Evolutionary conservation across 53 echinoderm and acorn worm species (phyloP).

Genomic region (Paracentrotus lividus): DNA sequence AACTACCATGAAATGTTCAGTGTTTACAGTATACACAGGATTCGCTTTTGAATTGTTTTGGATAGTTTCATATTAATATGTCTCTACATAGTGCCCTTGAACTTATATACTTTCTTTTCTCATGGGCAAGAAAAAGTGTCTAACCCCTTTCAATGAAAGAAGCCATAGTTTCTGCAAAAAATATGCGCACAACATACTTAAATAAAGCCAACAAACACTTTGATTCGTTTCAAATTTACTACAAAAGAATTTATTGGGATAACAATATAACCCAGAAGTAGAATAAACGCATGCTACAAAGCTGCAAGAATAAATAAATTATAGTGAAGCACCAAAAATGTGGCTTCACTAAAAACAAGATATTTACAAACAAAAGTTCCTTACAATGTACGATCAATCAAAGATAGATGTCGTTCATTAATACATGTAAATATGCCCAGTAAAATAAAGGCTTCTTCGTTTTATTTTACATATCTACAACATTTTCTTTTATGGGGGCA

Average conservation of each 20-base stretch:
- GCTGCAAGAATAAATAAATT: conserved; percentile 72
- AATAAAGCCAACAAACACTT: background rate
- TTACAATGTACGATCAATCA: background rate
- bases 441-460: conserved; percentile 18
- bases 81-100: too few species aligned
- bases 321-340: conserved; percentile 50
- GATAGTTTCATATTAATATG: too few species aligned
- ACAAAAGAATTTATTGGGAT: conserved; percentile 45
- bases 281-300: conserved; percentile 22
- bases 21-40: too few species aligned
- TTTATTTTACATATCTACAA: conserved; percentile 39
- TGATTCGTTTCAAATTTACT: background rate
- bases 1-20: too few species aligned
- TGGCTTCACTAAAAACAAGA: conserved; percentile 47
- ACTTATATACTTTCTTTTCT: too few species aligned
- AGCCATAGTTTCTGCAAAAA: background rate
- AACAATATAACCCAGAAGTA: conserved; percentile 42
- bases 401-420: conserved; percentile 5
- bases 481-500: background rate
- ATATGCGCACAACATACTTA: background rate
- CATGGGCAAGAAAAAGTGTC: too few species aligned
- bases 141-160: background rate
- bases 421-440: conserved; percentile 11
- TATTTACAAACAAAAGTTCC: conserved; percentile 58
- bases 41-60: too few species aligned